Conservation (phyloP, 2,888 invertebrate genomes). For the Agrenia bidenticulata region DNA sequence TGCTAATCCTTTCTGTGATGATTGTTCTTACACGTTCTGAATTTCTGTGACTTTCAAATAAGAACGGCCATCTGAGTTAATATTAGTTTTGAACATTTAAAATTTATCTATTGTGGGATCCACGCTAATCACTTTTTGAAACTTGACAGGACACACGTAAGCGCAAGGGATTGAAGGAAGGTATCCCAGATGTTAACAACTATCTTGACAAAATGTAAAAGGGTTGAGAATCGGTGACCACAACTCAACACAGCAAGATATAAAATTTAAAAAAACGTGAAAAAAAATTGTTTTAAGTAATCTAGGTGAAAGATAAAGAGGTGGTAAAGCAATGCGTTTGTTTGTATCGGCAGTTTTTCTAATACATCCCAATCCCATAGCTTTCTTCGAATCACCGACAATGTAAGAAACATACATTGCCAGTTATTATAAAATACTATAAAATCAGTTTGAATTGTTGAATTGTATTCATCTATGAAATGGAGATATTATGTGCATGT, state of each 20-base stretch:
- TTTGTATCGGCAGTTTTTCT: conserved; percentile 41
- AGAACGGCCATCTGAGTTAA: background rate
- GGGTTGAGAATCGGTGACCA: conserved; percentile 23
- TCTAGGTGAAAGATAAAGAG: conserved; percentile 24
- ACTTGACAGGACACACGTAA: conserved; percentile 83
- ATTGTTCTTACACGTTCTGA: too few relatives aligned
- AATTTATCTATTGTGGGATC: background rate
- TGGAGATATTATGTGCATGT: too few relatives aligned
- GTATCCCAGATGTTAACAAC: conserved; percentile 89
- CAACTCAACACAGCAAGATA: conserved; percentile 6
- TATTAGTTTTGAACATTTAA: background rate
- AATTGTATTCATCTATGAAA: too few relatives aligned
- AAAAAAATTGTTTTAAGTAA: conserved; percentile 16
- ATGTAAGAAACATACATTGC: too few relatives aligned
- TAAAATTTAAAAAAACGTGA: conserved; percentile 5
- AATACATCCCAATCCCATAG: too few relatives aligned
- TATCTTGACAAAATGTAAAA: conserved; percentile 97
- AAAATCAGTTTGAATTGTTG: too few relatives aligned
- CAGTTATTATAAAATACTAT: too few relatives aligned
- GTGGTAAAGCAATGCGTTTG: conserved; percentile 42
- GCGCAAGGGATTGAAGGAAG: conserved; percentile 98
- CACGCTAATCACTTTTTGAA: conserved; percentile 42
- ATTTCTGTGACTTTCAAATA: too few relatives aligned
- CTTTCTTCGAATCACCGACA: too few relatives aligned
- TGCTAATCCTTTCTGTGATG: too few relatives aligned